Conservation (phyloP, 2,888 invertebrate genomes). For the Aromia moschata region DNA sequence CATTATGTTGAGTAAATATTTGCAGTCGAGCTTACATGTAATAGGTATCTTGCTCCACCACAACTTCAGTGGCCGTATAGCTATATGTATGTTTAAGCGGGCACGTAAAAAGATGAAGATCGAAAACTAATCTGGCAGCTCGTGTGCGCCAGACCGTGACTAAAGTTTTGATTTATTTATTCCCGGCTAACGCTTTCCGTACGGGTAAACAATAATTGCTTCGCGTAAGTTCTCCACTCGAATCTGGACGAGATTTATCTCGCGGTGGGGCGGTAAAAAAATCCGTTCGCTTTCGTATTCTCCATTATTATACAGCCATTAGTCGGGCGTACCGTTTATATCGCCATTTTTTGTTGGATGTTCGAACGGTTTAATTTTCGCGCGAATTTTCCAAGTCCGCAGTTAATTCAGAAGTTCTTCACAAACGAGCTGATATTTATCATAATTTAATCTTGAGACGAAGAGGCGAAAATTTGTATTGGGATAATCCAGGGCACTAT, state of each 20-base stretch:
- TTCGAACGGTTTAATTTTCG: neutral
- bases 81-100: too few species aligned
- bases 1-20: too few species aligned
- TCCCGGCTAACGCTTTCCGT: constrained; percentile 12
- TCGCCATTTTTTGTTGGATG: neutral
- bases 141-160: constrained; percentile 9
- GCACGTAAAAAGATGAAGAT: constrained; percentile 16
- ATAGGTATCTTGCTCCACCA: constrained; percentile 14
- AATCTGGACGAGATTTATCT: constrained; percentile 12
- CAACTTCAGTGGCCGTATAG: constrained; percentile 5
- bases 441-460: constrained; percentile 1
- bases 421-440: neutral
- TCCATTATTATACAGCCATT: constrained; percentile 13
- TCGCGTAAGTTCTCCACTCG: constrained; percentile 8
- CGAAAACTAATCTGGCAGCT: constrained; percentile 23
- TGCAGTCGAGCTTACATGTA: too few species aligned
- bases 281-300: neutral
- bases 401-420: neutral
- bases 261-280: neutral
- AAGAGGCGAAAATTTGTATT: too few species aligned
- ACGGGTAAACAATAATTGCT: constrained; percentile 23
- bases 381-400: neutral
- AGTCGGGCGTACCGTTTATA: neutral
- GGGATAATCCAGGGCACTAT: too few species aligned
- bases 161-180: constrained; percentile 24